Base-by-base conservation (phyloP, 2,888 invertebrate species). In the Drosophila kuntzei region DNA sequence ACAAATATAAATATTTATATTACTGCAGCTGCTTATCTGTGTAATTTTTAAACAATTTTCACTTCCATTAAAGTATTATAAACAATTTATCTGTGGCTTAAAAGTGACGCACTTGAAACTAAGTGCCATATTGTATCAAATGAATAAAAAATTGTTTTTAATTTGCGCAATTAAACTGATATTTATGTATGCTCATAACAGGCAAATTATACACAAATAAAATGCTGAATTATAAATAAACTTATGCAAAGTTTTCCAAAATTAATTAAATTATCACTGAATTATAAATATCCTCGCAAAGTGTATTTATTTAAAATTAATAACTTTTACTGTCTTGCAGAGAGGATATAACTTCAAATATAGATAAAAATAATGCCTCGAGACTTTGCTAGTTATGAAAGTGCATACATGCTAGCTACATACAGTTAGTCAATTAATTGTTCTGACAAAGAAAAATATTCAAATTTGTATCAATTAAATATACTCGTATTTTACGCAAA, bases 401-500 rank as follows among this genome's bases (percentile, higher is more conserved):
- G 1, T 25, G 7, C 6, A 25, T 0, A 25, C 25, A 25, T 25
- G 3, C 25, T 25, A 25, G 25, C 0, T 0, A 7, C 8, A 7
- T 25, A 25, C 25, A 25, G 7, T 25, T 25, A 25, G 7, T 25
- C 1, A 7, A 8, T 6, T 1, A 7, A 25, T 7, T 1, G 25
- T 25, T 25, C 7, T 7, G 22, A 2, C 22, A 22, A 22, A 22
- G 22, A 22, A 22, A 2, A 22, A 22, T 22, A 22, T 22, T 22
- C 22, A 22, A 3, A 22, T 22, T 22, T 25, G 6, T 6, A 7
- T 25, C n/a, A n/a, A 1, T 25, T 6, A 25, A 6, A 25, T 25
- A 25, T 25, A 25, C 16, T 34, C 12, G 16, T 14, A n/a, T 18
- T 41, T 54, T 65, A 61, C 57, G 60, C 57, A 54, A 70, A 70